These are phyloP conservation scores for Megaleporinus macrocephalus DNA, from an alignment of 2,113 vertebrate genomes.

Conservation along the genomic window DNA sequence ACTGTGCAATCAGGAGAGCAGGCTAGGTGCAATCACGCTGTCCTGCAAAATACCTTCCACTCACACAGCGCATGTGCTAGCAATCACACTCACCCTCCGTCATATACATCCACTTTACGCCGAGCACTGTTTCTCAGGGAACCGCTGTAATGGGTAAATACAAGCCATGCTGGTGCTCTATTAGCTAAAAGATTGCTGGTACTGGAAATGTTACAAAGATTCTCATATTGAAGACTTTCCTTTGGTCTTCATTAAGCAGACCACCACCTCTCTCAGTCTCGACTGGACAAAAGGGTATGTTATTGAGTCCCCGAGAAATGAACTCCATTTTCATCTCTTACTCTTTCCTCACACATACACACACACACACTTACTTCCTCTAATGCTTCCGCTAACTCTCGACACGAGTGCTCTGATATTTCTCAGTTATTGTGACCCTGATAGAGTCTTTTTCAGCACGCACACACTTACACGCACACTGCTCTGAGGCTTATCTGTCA, in stretches of 20 bases:
- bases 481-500: conserved; percentile 55
- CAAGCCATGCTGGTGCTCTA: conserved; percentile 23
- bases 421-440: conserved; percentile 43
- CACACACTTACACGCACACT: conserved; percentile 26
- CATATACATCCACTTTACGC: neutral
- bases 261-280: conserved; percentile 30
- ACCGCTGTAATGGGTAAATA: conserved; percentile 16
- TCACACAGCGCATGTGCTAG: conserved; percentile 32
- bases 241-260: conserved; percentile 41
- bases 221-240: conserved; percentile 20
- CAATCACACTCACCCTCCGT: conserved; percentile 21
- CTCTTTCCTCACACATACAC: conserved; percentile 26
- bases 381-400: conserved; percentile 33
- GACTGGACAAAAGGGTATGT: conserved; percentile 42
- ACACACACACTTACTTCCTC: conserved; percentile 6
- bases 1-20: conserved; percentile 43
- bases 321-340: conserved; percentile 25
- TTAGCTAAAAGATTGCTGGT: conserved; percentile 26
- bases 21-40: conserved; percentile 34
- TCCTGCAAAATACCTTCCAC: conserved; percentile 40
- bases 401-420: conserved; percentile 51
- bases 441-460: conserved; percentile 43
- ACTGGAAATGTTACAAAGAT: conserved; percentile 13
- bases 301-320: conserved; percentile 38
- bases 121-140: conserved; percentile 4